Conservation (phyloP, 1,140 invertebrate species). For the Leptonema lineaticorne region DNA sequence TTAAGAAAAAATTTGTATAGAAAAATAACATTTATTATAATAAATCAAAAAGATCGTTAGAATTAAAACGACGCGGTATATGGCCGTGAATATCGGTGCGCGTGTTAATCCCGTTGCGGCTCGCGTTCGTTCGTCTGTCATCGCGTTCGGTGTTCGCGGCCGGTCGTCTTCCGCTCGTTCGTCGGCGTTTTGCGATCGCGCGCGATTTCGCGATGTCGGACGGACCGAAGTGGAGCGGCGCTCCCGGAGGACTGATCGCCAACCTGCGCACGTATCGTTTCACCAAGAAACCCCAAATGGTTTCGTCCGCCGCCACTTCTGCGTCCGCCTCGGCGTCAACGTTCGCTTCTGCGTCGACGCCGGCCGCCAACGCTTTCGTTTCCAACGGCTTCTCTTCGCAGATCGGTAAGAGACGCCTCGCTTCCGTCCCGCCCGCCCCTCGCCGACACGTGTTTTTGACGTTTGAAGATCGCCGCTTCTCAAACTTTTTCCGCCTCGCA, state of each 20-base stretch:
- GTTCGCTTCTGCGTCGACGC: not conserved
- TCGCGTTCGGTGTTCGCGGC: not conserved
- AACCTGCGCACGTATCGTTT: slow-evolving; percentile 56
- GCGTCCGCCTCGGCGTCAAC: not conserved
- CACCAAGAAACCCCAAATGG: slow-evolving; percentile 43
- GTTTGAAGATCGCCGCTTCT: slow-evolving; percentile 20
- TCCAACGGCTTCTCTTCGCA: not conserved
- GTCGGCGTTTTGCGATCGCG: not conserved
- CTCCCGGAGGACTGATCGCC: slow-evolving; percentile 49
- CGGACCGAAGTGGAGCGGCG: slow-evolving; percentile 9
- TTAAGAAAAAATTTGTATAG: too few species aligned
- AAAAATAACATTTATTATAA: too few species aligned
- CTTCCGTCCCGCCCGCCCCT: not conserved
- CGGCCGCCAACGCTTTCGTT: too few species aligned
- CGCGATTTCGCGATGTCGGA: not conserved
- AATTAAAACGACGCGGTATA: too few species aligned
- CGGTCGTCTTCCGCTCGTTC: not conserved
- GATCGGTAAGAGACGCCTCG: not conserved
- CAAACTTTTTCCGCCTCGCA: not conserved
- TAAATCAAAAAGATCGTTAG: too few species aligned
- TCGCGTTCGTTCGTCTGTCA: not conserved
- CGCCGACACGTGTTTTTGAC: slow-evolving; percentile 41
- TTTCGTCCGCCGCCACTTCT: not conserved
- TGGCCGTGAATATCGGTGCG: not conserved
- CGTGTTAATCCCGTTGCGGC: not conserved